Evolutionary conservation across 1,140 invertebrate species (phyloP).

Genomic region (Lethrus apterus): DNA sequence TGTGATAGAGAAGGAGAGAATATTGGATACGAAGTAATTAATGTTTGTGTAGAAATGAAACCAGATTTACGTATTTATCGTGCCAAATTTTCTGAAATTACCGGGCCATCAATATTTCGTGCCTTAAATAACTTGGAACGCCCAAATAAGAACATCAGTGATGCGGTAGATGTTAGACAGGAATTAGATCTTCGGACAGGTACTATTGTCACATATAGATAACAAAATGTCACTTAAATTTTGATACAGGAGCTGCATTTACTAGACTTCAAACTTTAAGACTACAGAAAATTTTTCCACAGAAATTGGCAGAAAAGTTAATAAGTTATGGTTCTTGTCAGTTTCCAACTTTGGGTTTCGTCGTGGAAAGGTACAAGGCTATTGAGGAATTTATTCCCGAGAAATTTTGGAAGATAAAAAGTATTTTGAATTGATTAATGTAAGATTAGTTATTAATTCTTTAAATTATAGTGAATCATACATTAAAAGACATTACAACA

Average conservation of each 20-base stretch:
- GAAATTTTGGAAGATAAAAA: conserved; percentile 88
- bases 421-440: conserved; percentile 36
- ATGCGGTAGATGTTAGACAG: conserved; percentile 92
- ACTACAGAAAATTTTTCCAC: conserved; percentile 77
- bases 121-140: conserved; percentile 72
- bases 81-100: conserved; percentile 98
- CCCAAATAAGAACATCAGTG: conserved; percentile 78
- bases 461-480: conserved; percentile 59
- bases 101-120: conserved; percentile 64
- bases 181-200: conserved; percentile 97
- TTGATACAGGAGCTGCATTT: conserved; percentile 79
- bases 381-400: conserved; percentile 85
- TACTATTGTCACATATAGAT: conserved; percentile 32
- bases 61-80: conserved; percentile 69
- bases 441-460: conserved; percentile 6
- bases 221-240: not conserved
- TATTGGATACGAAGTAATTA: conserved; percentile 96
- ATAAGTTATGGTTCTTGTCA: conserved; percentile 98
- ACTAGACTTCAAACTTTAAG: conserved; percentile 97
- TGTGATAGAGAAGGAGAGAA: conserved; percentile 99
- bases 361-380: conserved; percentile 88
- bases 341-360: conserved; percentile 95
- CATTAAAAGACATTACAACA: conserved; percentile 60
- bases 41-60: conserved; percentile 80
- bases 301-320: conserved; percentile 63